Percentiles rank a stretch among this genome's conserved stretches.
phyloP scores from a whole-genome alignment of 1,140 invertebrate species.

The Nymphalis io region DNA sequence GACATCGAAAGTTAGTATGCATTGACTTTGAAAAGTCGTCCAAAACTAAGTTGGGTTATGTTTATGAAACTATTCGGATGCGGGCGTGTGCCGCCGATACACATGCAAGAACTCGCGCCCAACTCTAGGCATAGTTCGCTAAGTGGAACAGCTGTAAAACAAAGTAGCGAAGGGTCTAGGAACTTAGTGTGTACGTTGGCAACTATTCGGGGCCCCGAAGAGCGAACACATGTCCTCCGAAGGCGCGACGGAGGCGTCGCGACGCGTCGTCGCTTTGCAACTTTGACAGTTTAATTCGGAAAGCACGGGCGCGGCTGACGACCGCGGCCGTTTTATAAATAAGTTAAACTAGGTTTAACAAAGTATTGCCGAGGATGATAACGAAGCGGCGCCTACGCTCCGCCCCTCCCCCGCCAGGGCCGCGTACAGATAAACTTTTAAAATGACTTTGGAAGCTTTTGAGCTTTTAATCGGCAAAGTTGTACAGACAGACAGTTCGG shows the following conservation, averaged over 20 bases:
- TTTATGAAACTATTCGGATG: slow-evolving; percentile 80
- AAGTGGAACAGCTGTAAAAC: slow-evolving; percentile 81
- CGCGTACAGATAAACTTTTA: slow-evolving; percentile 82
- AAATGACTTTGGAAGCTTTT: slow-evolving; percentile 83
- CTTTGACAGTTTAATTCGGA: slow-evolving; percentile 75
- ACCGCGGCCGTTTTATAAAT: slow-evolving; percentile 74
- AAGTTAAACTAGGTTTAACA: slow-evolving; percentile 79
- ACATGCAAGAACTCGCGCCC: slow-evolving; percentile 78
- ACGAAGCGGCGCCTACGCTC: slow-evolving; percentile 68
- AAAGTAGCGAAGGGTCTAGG: slow-evolving; percentile 80
- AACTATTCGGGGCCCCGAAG: slow-evolving; percentile 60
- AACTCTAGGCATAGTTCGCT: slow-evolving; percentile 79
- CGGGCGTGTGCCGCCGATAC: slow-evolving; percentile 76
- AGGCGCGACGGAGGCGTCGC: slow-evolving; percentile 43
- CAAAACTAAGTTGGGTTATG: slow-evolving; percentile 80
- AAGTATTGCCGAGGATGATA: slow-evolving; percentile 77
- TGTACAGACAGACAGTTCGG: slow-evolving; percentile 82
- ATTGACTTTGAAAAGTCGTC: slow-evolving; percentile 81
- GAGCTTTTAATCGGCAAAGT: slow-evolving; percentile 83
- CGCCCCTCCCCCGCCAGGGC: slow-evolving; percentile 55
- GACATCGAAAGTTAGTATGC: slow-evolving; percentile 80
- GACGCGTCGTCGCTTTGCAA: slow-evolving; percentile 45
- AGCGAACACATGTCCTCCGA: slow-evolving; percentile 63
- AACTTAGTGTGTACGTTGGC: slow-evolving; percentile 74
- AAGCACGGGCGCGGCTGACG: slow-evolving; percentile 57